Percentiles rank a stretch among this genome's conserved stretches.
phyloP scores from a whole-genome alignment of 1,140 invertebrate species.

The Penaeus vannamei region DNA sequence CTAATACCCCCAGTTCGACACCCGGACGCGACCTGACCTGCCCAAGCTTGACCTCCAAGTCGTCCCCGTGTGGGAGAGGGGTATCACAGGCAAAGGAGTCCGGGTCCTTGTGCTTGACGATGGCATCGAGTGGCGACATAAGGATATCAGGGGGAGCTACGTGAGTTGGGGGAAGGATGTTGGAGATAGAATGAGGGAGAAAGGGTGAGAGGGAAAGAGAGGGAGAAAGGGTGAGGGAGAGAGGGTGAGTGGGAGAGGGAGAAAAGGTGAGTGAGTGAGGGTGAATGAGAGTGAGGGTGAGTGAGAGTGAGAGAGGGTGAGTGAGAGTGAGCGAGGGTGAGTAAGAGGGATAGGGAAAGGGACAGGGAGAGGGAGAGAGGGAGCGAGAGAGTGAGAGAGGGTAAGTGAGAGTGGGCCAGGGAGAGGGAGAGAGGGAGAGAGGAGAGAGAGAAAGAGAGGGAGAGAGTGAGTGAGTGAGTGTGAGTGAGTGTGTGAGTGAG shows the following conservation, averaged over 20 bases:
- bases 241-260: too few relatives aligned
- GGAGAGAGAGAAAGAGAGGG: too few relatives aligned
- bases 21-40: conserved; percentile 74
- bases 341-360: not conserved
- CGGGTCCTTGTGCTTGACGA: conserved; percentile 89
- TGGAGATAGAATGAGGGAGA: not conserved
- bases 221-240: too few relatives aligned
- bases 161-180: conserved; percentile 75
- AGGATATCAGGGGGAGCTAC: conserved; percentile 85
- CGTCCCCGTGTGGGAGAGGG: conserved; percentile 83
- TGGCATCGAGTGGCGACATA: conserved; percentile 86
- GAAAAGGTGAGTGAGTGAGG: not conserved
- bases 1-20: conserved; percentile 77
- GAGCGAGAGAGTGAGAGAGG: too few relatives aligned
- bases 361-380: not conserved
- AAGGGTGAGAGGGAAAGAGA: too few relatives aligned
- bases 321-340: not conserved
- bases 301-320: too few relatives aligned
- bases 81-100: conserved; percentile 85
- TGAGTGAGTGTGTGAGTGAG: too few relatives aligned
- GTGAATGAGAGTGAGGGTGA: not conserved
- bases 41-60: conserved; percentile 84
- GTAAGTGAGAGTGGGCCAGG: too few relatives aligned
- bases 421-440: not conserved
- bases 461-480: not conserved